These are phyloP conservation scores for Myotis lucifugus DNA, from an alignment of 2,113 vertebrate species.

Conservation along the genomic window DNA sequence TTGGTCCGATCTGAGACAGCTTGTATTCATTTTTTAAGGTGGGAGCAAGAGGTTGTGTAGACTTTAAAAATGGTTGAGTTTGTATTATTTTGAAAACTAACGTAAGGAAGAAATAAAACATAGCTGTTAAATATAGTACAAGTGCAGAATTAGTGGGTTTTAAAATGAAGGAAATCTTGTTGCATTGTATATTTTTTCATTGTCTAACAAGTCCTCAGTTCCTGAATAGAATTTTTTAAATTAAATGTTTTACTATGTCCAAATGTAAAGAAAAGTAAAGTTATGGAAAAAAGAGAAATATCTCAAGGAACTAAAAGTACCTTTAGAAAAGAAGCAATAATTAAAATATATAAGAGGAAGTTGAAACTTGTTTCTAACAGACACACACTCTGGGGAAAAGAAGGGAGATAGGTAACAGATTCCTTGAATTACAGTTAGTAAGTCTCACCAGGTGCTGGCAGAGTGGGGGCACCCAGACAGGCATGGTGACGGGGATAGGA, in stretches of 20 bases:
- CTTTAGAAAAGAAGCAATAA: neutral
- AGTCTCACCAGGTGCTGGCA: neutral
- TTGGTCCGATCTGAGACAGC: neutral
- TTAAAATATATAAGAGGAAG: neutral
- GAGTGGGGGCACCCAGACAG: neutral
- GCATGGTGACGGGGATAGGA: fast-evolving
- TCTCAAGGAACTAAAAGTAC: neutral
- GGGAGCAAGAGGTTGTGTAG: neutral
- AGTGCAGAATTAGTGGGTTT: neutral
- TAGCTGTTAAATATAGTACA: neutral
- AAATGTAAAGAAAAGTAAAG: neutral
- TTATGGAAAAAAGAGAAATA: neutral
- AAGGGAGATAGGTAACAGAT: too few species aligned
- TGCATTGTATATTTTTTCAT: neutral
- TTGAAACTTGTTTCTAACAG: neutral
- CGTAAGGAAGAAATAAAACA: neutral
- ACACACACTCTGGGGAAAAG: neutral
- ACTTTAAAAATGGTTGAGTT: neutral
- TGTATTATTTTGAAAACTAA: constrained; percentile 41
- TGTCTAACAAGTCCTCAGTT: neutral
- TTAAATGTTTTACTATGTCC: constrained; percentile 11
- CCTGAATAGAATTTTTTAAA: constrained; percentile 33
- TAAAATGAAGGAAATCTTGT: neutral
- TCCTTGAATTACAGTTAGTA: too few species aligned
- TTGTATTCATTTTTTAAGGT: constrained; percentile 31